These are phyloP conservation scores for Amphipoea lucens DNA, from an alignment of 2,888 invertebrate genomes.

Conservation along the genomic window DNA sequence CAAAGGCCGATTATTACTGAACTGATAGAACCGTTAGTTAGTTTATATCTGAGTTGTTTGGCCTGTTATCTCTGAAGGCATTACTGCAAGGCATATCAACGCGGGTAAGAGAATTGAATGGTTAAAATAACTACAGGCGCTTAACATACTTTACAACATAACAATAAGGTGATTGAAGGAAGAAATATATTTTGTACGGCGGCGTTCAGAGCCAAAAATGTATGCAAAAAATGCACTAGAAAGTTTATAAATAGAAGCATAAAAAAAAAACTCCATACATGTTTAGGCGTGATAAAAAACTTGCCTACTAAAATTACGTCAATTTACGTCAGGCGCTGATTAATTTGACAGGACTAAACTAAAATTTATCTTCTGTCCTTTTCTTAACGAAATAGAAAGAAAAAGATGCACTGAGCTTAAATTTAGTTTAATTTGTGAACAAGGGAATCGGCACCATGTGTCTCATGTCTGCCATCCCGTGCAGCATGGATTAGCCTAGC, in stretches of 20 bases:
- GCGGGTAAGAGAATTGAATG: neutral
- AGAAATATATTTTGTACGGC: neutral
- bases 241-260: neutral
- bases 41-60: neutral
- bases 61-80: neutral
- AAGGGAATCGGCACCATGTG: no score
- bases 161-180: no score
- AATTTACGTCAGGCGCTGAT: no score
- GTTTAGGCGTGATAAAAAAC: no score
- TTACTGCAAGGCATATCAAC: neutral
- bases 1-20: neutral
- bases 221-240: neutral
- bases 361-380: no score
- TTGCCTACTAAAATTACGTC: no score
- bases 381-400: no score
- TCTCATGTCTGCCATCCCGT: no score
- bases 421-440: no score
- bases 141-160: neutral
- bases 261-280: no score
- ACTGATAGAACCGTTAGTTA: neutral
- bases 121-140: slow-evolving; percentile 40
- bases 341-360: no score
- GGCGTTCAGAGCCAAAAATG: neutral
- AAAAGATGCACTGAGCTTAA: no score
- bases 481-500: slow-evolving; percentile 11